A percentile compares a stretch with the other conserved stretches of the same genome.
Conservation (phyloP, 2,888 invertebrate genomes). For the Mechanitis mazaeus region DNA sequence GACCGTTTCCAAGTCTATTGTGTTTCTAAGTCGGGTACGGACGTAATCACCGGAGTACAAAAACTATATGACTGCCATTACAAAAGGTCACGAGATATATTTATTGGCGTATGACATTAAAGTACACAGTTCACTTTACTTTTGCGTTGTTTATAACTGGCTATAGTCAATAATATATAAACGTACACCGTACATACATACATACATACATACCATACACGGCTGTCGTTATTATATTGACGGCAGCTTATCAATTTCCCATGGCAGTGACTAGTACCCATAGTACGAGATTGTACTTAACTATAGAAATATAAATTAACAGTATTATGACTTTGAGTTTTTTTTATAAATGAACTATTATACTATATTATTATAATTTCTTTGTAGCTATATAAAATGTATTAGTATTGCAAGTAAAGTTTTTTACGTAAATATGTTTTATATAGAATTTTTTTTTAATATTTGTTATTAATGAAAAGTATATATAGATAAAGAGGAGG, state of each 20-base stretch:
- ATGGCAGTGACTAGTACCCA: conserved; percentile 11
- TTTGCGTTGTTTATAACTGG: conserved; percentile 17
- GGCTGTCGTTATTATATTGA: conserved; percentile 37
- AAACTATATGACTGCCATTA: conserved; percentile 8
- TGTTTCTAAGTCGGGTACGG: not conserved
- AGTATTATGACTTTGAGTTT: too few species aligned
- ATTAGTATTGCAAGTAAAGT: too few species aligned
- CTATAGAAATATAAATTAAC: too few species aligned
- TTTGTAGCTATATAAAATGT: too few species aligned
- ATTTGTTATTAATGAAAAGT: too few species aligned
- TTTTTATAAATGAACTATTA: too few species aligned
- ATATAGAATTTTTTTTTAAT: too few species aligned
- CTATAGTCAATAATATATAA: conserved; percentile 21
- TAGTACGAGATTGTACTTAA: too few species aligned
- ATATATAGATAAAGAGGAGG: too few species aligned
- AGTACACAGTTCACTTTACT: conserved; percentile 6
- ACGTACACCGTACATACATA: conserved; percentile 11
- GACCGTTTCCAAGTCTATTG: not conserved
- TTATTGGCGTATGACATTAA: conserved; percentile 4
- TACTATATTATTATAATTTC: too few species aligned
- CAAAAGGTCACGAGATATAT: not conserved
- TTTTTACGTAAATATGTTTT: too few species aligned
- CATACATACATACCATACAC: conserved; percentile 12
- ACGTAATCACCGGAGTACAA: not conserved
- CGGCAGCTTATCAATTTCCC: conserved; percentile 24